Evolutionary conservation across 2,797 vertebrate genomes (phyloP), one percentile per base, ranked within the genome.

Genomic region (Muscicapa striata): DNA sequence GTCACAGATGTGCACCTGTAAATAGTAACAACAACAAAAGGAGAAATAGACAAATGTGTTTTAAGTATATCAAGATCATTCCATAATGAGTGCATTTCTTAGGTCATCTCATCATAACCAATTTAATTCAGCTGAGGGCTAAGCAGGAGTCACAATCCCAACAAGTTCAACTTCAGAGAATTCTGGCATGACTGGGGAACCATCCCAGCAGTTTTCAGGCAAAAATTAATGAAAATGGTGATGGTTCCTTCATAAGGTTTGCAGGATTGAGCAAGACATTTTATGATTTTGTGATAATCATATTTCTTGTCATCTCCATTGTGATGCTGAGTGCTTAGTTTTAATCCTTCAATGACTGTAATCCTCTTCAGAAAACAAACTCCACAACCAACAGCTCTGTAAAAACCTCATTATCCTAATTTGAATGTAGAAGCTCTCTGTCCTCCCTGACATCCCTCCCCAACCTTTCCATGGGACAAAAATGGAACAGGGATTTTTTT

Each of bases 311-410:
- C 45, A 34, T 66, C 46, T 75, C 45, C 61, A 24, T 41, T 79
- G 49, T 24, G 14, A 62, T 70, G 48, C 36, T 63, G 63, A 89
- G 52, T 49, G 54, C 14, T 52, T 40, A 58, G 32, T 63, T 73
- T 92, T 89, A 95, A 94, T 89, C 63, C 38, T 73, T 59, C 52
- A 63, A 2, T 63, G 62, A 80, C 76, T 84, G 26, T 80, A 83
- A 93, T 66, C 63, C 54, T 57, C 61, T 70, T 93, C 94, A 93
- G 72, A 93, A 90, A 95, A 83, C 68, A 89, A 93, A 88, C 8
- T 41, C 27, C 52, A 59, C 43, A 75, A 62, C 63, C 88, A 92
- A 78, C 10, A 74, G 52, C n/a, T 73, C 48, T 43, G 24, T 24
- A 77, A 87, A 36, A 40, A 83, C 80, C 63, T 72, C 68, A 68